These are phyloP conservation scores for Pyrocoelia pectoralis DNA, from an alignment of 2,888 invertebrate species.

Conservation along the genomic window DNA sequence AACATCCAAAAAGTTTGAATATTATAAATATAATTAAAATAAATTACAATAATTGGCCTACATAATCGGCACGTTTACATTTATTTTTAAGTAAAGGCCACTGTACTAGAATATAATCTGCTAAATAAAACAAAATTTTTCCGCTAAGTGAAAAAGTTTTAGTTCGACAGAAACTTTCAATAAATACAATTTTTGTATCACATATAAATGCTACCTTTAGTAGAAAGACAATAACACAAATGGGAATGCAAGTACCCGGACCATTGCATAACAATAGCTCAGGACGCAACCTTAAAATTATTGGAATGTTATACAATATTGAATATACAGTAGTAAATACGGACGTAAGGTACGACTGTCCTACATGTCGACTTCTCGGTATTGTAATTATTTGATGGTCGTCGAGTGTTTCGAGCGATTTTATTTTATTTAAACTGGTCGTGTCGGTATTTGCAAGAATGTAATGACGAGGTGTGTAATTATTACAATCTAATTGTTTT, in stretches of 20 bases:
- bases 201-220: constrained; percentile 72
- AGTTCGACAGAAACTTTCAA: constrained; percentile 96
- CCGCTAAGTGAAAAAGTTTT: constrained; percentile 89
- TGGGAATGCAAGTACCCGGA: constrained; percentile 95
- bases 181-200: constrained; percentile 81
- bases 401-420: constrained; percentile 59
- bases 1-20: too few relatives aligned
- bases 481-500: constrained; percentile 66
- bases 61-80: constrained; percentile 76
- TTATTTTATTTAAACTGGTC: constrained; percentile 76
- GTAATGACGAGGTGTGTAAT: constrained; percentile 79
- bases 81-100: constrained; percentile 81
- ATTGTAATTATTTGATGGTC: constrained; percentile 68
- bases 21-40: too few relatives aligned
- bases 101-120: constrained; percentile 90
- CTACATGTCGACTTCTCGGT: constrained; percentile 86
- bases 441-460: constrained; percentile 80
- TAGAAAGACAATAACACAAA: constrained; percentile 81
- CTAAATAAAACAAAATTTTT: constrained; percentile 82
- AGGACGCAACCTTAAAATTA: constrained; percentile 75
- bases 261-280: constrained; percentile 92
- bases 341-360: constrained; percentile 84
- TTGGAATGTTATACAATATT: constrained; percentile 71
- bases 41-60: constrained; percentile 75
- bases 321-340: constrained; percentile 81